Evolutionary conservation across 2,888 invertebrate genomes (phyloP).

Genomic region (Sthenelais limicola): DNA sequence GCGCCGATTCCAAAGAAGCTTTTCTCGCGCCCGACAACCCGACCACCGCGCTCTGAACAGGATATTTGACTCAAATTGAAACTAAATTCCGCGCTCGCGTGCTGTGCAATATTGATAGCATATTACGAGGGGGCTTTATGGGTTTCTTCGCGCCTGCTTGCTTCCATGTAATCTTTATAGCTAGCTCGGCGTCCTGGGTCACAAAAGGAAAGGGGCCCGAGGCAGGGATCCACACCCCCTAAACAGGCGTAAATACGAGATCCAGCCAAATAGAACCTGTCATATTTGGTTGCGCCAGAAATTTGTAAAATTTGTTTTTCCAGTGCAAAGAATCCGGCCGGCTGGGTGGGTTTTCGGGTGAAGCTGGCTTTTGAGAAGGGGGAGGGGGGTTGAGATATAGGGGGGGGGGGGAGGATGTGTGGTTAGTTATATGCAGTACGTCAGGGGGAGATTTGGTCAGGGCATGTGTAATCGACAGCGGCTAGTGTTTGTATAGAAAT

Average conservation of each 20-base stretch:
- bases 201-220: not conserved
- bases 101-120: slow-evolving; percentile 29
- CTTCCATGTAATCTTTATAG: slow-evolving; percentile 31
- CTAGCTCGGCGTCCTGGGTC: slow-evolving; percentile 13
- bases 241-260: not conserved
- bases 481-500: slow-evolving; percentile 27
- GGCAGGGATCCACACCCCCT: not conserved
- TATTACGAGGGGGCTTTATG: slow-evolving; percentile 27
- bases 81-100: slow-evolving; percentile 31
- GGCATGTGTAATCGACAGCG: slow-evolving; percentile 26
- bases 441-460: not conserved
- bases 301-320: slow-evolving; percentile 35
- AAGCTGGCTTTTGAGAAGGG: not conserved
- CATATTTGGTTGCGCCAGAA: slow-evolving; percentile 28
- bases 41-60: no score
- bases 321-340: slow-evolving; percentile 12
- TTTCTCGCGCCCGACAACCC: no score
- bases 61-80: no score
- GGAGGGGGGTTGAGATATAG: not conserved
- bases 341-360: not conserved
- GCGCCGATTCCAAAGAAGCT: no score
- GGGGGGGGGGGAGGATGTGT: not conserved
- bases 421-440: not conserved
- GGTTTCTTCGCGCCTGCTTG: not conserved
- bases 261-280: slow-evolving; percentile 22